Conservation (phyloP, 2,113 vertebrate genomes). For the Poeciliopsis prolifica region DNA sequence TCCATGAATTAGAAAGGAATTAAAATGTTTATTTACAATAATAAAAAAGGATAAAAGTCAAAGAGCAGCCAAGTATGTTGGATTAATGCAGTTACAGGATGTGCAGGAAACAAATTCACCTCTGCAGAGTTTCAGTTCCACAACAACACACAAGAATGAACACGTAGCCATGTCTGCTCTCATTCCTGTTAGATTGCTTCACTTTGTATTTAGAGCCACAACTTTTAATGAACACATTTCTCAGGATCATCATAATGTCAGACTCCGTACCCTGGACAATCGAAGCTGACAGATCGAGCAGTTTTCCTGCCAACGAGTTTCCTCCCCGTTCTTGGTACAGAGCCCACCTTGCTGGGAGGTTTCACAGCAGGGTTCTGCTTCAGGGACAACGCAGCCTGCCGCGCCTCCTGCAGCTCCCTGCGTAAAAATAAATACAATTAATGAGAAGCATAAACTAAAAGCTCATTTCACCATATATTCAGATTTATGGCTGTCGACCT, state of each 20-base stretch:
- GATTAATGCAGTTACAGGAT: conserved; percentile 5
- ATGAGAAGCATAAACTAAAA: neutral
- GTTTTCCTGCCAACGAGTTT: conserved; percentile 83
- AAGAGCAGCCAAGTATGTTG: neutral
- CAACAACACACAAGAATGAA: neutral
- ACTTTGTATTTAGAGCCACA: neutral
- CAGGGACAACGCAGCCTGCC: conserved; percentile 79
- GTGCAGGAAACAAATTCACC: neutral
- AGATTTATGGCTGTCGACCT: no score
- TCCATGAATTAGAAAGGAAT: conserved; percentile 29
- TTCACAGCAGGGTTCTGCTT: conserved; percentile 57
- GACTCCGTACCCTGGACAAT: conserved; percentile 47
- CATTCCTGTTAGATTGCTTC: neutral
- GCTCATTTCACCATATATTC: no score
- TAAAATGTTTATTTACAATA: conserved; percentile 81
- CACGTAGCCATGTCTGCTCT: neutral
- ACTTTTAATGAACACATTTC: neutral
- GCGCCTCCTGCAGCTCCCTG: conserved; percentile 90
- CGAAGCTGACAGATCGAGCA: conserved; percentile 86
- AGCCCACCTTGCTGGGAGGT: conserved; percentile 34
- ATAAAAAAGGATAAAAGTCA: conserved; percentile 2
- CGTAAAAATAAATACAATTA: neutral
- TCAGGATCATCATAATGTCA: conserved; percentile 16
- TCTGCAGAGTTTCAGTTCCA: neutral
- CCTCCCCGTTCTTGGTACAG: conserved; percentile 66